Evolutionary conservation across 2,888 invertebrate genomes (phyloP), one percentile per base, ranked within the genome.

Genomic region (Nephrocerus scutellatus): DNA sequence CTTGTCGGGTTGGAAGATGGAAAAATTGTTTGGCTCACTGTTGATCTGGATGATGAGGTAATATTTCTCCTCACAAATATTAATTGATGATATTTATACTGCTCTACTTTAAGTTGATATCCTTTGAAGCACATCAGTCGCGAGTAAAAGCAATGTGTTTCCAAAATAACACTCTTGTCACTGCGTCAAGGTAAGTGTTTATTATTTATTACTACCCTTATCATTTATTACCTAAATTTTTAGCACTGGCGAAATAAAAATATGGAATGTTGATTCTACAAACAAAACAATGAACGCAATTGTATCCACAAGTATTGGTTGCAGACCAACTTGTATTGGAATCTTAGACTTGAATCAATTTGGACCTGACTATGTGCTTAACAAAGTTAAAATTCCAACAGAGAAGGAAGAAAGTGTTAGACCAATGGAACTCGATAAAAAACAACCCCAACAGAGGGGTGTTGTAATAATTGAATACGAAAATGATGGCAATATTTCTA

Each of bases 1-100:
- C 72, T 79, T 52, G 74, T 81, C 32, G 90, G 87, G 1, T 73
- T 84, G 52, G 85, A 87, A 55, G 77, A 80, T 68, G 88, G 89
- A 1, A 74, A 75, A 44, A 68, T 89, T 24, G 69, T 74, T 14
- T 70, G 77, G 55, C 68, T 79, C 20, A 71, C 76, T 46, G 62
- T 79, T 10, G 68, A 74, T 5, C 71, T 71, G 31, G 71, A 72
- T 20, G 57, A 73, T 47, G 73, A 39, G 16, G 56, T 47, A n/a
- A n/a, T 9, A 4, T 29, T 23, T 22, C 31, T 30, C 18, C 28
- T 18, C 6, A 13, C n/a, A 10, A 23, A 23, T 19, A 25, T 25
- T 23, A 33, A 19, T 14, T 21, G n/a, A 21, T 29, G 8, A 8
- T 4, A 5, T 22, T 22, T 21, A 3, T 31, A 14, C 8, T 25